A percentile compares a stretch with the other conserved stretches of the same genome.
These are phyloP conservation scores for Actinia tenebrosa DNA, from an alignment of 64 coral and sea anemone genomes.

Conservation along the genomic window DNA sequence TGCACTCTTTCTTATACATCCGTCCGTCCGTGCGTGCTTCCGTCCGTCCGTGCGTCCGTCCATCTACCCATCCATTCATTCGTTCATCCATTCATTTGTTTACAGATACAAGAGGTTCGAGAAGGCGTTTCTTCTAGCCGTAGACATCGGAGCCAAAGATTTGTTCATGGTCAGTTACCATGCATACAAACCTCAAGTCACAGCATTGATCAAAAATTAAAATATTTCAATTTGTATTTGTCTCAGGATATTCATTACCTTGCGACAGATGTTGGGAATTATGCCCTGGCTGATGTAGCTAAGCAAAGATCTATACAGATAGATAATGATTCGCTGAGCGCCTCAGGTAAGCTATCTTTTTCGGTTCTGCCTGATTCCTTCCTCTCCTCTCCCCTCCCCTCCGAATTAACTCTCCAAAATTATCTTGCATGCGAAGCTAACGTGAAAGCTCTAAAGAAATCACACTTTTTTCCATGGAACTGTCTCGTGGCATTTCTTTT, in stretches of 20 bases:
- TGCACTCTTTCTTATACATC: no score
- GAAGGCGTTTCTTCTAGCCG: slow-evolving; percentile 91
- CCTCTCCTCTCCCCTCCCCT: no score
- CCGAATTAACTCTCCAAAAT: no score
- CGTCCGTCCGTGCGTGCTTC: no score
- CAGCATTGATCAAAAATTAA: neutral
- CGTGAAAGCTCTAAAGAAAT: no score
- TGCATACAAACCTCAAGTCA: neutral
- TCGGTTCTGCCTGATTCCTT: neutral
- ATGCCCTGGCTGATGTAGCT: slow-evolving; percentile 73
- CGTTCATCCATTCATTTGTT: neutral
- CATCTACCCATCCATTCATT: neutral
- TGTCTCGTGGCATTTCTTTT: no score
- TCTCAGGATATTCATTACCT: slow-evolving; percentile 90
- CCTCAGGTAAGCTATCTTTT: slow-evolving; percentile 38
- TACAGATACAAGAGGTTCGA: slow-evolving; percentile 88
- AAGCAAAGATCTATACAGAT: slow-evolving; percentile 96
- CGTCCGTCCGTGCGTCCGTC: no score
- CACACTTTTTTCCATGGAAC: no score
- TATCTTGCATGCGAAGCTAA: no score
- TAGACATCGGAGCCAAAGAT: slow-evolving; percentile 96
- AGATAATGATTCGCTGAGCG: slow-evolving; percentile 77
- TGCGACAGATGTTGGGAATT: slow-evolving; percentile 75
- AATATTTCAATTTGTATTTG: neutral
- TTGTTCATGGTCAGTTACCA: slow-evolving; percentile 82